Evolutionary conservation across 2,113 vertebrate genomes (phyloP).

Genomic region (Serilophus lunatus): DNA sequence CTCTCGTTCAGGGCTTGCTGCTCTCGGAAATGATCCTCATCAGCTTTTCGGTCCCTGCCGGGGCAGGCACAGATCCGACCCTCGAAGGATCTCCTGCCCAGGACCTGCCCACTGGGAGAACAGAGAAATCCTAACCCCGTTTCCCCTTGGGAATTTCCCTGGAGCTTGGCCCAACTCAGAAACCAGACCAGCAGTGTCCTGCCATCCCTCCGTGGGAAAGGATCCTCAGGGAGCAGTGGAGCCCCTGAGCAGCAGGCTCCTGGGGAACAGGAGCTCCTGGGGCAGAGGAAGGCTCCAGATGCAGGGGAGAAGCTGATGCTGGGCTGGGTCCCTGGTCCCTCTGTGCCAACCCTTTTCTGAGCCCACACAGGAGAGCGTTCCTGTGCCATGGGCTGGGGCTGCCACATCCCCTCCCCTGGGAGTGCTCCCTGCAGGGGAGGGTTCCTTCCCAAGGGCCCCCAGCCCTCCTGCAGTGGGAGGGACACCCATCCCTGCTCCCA

Average conservation of each 20-base stretch:
- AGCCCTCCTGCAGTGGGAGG: neutral
- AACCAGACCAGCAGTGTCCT: neutral
- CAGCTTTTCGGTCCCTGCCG: slow-evolving; percentile 91
- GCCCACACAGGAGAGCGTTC: neutral
- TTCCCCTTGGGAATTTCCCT: fast-evolving
- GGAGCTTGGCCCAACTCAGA: fast-evolving
- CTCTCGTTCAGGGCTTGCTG: slow-evolving; percentile 92
- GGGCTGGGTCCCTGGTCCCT: neutral
- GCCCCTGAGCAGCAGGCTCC: neutral
- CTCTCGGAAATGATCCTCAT: slow-evolving; percentile 94
- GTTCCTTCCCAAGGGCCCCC: neutral
- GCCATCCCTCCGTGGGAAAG: fast-evolving
- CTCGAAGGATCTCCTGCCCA: slow-evolving; percentile 79
- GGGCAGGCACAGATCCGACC: slow-evolving; percentile 96
- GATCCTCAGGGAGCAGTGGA: neutral
- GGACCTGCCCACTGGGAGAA: slow-evolving; percentile 74
- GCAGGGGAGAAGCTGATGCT: fast-evolving
- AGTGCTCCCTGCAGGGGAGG: neutral
- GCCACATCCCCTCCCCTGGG: neutral
- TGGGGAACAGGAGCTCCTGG: neutral
- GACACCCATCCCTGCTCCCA: neutral
- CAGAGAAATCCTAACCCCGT: neutral
- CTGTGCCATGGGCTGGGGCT: fast-evolving
- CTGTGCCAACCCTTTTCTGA: no score
- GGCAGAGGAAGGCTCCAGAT: neutral